Evolutionary conservation across 2,888 invertebrate genomes (phyloP), one percentile per base, ranked within the genome.

Genomic region (Cabera pusaria): DNA sequence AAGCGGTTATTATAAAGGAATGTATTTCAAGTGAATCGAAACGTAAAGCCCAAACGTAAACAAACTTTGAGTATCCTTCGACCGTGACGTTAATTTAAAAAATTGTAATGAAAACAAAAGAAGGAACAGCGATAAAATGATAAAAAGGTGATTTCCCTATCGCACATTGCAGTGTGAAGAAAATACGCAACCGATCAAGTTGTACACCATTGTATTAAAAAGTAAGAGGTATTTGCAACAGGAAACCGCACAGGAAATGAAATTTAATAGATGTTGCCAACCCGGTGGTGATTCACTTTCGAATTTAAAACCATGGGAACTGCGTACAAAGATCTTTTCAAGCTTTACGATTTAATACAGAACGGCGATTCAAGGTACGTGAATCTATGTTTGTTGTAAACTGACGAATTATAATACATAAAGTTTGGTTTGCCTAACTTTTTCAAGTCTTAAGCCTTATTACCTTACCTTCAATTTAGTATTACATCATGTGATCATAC

Each of bases 321-420:
- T 29, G 61, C 75, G 47, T 86, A 79, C 56, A 80, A 70, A 55
- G 82, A 84, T 49, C 64, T 86, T 31, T 88, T 87, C 59, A 90
- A 91, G 54, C 71, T 93, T 18, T 91, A 92, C 59, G 93, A 93
- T 71, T 90, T 92, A 28, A 90, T 93, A 41, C 92, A 93, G 69
- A 91, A 91, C 62, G 91, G 90, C 39, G 88, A 92, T 64, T 71
- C 90, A 47, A 87, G 89, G 92, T 92, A 86, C n/a, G n/a, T n/a
- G n/a, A n/a, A n/a, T n/a, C n/a, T n/a, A n/a, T n/a, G n/a, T n/a
- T n/a, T n/a, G n/a, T n/a, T n/a, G n/a, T n/a, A n/a, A n/a, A n/a
- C n/a, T n/a, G n/a, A n/a, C n/a, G n/a, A n/a, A n/a, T n/a, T n/a
- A n/a, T n/a, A n/a, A n/a, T n/a, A n/a, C n/a, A n/a, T n/a, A n/a